These are phyloP conservation scores for Trichopria drosophilae DNA, from an alignment of 2,888 invertebrate species.

Conservation along the genomic window DNA sequence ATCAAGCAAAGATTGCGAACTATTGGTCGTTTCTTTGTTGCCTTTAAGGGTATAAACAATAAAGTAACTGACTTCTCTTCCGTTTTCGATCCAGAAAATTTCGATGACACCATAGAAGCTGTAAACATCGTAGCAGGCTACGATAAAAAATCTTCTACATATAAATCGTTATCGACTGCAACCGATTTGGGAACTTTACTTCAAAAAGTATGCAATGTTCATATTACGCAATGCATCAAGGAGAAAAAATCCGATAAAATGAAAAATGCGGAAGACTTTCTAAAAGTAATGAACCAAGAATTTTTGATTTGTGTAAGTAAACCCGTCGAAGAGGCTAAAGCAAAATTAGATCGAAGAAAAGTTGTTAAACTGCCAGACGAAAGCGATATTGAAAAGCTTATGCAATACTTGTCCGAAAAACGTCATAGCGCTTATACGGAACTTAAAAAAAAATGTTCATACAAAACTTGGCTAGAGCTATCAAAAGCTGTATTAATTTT, in stretches of 20 bases:
- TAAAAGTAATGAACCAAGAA: constrained; percentile 29
- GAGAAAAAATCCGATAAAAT: constrained; percentile 22
- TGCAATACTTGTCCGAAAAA: constrained; percentile 13
- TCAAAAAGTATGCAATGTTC: constrained; percentile 27
- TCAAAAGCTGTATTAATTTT: constrained; percentile 13
- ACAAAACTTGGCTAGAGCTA: constrained; percentile 15
- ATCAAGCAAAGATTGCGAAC: constrained; percentile 1
- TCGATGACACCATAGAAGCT: constrained; percentile 18
- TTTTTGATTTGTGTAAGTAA: constrained; percentile 14
- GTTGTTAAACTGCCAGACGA: constrained; percentile 20
- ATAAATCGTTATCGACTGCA: constrained; percentile 24
- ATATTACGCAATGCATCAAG: constrained; percentile 26
- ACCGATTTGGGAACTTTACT: constrained; percentile 29
- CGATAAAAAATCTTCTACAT: constrained; percentile 17
- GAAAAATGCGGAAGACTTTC: constrained; percentile 23
- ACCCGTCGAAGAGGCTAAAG: constrained; percentile 26
- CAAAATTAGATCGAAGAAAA: constrained; percentile 11
- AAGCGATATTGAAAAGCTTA: constrained; percentile 24
- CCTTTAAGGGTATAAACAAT: neutral
- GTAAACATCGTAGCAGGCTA: constrained; percentile 27
- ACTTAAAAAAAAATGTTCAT: constrained; percentile 18
- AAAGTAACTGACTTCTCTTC: constrained; percentile 22
- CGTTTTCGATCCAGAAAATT: constrained; percentile 26
- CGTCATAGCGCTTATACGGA: constrained; percentile 2
- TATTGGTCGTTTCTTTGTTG: constrained; percentile 6